Conservation (phyloP, 2,113 vertebrate species). For the Apeltes quadracus region DNA sequence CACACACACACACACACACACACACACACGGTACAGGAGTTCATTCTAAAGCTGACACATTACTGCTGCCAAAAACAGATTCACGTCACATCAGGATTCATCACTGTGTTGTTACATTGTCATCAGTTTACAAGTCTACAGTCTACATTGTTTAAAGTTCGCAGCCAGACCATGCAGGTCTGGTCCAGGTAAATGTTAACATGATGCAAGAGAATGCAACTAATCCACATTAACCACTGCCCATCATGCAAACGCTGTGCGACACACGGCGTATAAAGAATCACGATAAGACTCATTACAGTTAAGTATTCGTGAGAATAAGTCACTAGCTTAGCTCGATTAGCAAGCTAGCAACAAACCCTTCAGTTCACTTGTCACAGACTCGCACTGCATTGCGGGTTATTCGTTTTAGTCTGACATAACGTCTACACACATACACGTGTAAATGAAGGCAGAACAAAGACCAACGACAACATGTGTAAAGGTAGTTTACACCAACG, state of each 20-base stretch:
- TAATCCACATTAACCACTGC: neutral
- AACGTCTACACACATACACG: neutral
- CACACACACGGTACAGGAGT: neutral
- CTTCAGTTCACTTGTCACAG: neutral
- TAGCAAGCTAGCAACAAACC: slow-evolving; percentile 47
- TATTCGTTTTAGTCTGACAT: rapidly evolving
- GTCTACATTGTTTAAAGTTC: too few relatives aligned
- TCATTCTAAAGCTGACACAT: neutral
- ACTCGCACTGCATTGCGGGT: neutral
- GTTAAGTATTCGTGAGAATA: neutral
- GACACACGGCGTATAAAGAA: neutral
- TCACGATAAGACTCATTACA: neutral
- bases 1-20: too few relatives aligned
- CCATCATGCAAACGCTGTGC: neutral
- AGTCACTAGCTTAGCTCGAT: slow-evolving; percentile 23
- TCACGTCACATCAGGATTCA: neutral
- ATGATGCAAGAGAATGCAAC: slow-evolving; percentile 60
- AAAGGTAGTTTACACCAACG: neutral
- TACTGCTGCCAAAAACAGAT: neutral
- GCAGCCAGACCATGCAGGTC: neutral
- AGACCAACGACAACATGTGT: rapidly evolving
- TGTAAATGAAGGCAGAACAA: neutral
- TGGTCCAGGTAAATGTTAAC: slow-evolving; percentile 37
- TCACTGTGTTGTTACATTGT: neutral
- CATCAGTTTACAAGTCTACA: neutral